Evolutionary conservation across 2,888 invertebrate species (phyloP).

Genomic region (Kryphioiulus occultus): DNA sequence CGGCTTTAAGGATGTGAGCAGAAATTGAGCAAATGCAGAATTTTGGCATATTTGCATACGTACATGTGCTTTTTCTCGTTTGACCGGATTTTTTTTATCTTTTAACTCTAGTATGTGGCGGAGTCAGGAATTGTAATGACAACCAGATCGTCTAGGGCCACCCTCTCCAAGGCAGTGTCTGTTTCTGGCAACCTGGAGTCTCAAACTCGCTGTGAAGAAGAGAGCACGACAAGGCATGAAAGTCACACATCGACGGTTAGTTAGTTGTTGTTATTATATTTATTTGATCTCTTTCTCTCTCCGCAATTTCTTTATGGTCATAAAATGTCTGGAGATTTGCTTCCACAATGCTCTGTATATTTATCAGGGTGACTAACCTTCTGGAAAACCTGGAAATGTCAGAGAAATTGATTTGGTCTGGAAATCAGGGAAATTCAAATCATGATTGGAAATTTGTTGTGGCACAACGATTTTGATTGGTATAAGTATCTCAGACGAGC

Average conservation of each 20-base stretch:
- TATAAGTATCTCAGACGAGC: too few species aligned
- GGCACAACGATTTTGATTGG: too few species aligned
- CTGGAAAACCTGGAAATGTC: too few species aligned
- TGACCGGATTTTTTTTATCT: background rate
- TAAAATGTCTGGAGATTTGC: background rate
- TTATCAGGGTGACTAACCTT: too few species aligned
- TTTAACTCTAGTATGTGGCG: background rate
- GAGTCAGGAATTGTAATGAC: background rate
- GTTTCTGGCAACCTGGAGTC: constrained; percentile 45
- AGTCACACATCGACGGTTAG: constrained; percentile 6
- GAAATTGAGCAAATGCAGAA: too few species aligned
- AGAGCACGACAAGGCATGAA: background rate
- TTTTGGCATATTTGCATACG: background rate
- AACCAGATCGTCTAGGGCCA: background rate
- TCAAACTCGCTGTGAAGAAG: constrained; percentile 28
- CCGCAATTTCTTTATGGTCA: background rate
- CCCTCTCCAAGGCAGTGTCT: constrained; percentile 47
- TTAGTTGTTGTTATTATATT: background rate
- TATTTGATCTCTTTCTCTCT: background rate
- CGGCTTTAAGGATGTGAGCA: background rate
- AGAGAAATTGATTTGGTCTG: too few species aligned
- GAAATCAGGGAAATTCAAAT: too few species aligned
- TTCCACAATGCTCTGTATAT: background rate
- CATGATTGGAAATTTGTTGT: too few species aligned
- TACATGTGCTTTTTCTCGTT: background rate